A percentile compares a stretch with the other conserved stretches of the same genome.
These are phyloP conservation scores for Helarctos malayanus DNA, from an alignment of 2,797 vertebrate genomes.

Conservation along the genomic window DNA sequence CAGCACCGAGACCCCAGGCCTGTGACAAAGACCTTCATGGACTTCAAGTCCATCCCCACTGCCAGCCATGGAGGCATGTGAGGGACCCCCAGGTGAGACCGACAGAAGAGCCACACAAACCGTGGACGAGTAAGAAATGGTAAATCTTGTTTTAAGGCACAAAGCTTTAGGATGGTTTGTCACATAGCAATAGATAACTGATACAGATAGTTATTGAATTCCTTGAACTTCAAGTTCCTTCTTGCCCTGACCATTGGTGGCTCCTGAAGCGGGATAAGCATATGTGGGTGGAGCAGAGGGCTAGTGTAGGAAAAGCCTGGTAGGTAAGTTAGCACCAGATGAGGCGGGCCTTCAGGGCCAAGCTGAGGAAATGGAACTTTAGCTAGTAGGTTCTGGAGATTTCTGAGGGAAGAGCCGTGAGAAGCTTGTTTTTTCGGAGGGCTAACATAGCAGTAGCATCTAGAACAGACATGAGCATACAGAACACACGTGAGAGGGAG, in stretches of 20 bases:
- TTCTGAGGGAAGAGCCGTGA: neutral
- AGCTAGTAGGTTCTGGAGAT: neutral
- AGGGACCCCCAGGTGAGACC: neutral
- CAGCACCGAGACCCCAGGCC: neutral
- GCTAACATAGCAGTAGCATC: neutral
- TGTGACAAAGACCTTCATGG: neutral
- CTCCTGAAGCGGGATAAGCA: neutral
- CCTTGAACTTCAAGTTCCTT: neutral
- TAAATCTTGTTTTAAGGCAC: neutral
- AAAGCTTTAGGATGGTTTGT: neutral
- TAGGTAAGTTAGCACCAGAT: too few species aligned
- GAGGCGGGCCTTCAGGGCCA: neutral
- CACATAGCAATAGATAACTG: neutral
- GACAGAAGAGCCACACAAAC: neutral
- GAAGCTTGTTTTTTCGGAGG: neutral
- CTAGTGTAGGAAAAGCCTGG: neutral
- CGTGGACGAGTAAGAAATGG: neutral
- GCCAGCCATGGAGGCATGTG: neutral
- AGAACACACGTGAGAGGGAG: neutral
- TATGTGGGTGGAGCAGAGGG: neutral
- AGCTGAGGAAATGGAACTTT: neutral
- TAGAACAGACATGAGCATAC: neutral
- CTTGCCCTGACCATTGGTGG: neutral
- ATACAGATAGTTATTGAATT: neutral
- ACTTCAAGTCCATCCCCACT: neutral